Base-by-base conservation (phyloP, 1,140 invertebrate species). In the Wasmannia auropunctata region DNA sequence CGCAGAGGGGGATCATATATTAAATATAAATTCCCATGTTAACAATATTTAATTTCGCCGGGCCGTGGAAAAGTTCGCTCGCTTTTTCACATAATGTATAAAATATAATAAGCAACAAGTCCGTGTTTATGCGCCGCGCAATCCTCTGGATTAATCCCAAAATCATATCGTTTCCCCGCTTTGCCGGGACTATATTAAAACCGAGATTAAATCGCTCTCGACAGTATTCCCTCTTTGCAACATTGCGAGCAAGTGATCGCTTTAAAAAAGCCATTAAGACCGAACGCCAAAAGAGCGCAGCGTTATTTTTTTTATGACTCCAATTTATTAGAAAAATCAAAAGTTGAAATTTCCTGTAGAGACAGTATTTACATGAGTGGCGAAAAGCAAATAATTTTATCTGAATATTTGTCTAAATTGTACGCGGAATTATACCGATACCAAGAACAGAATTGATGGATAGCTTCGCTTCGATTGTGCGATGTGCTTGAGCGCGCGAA, bases 71-170 rank as follows among this genome's bases (percentile, higher is more conserved):
- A 74, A 37, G 51, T 40, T 74, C 8, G 34, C 51, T 74, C 67
- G 28, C 16, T 70, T n/a, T 46, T 56, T 56, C 51, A 58, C 7
- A 4, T 58, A 58, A 74, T n/a, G n/a, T n/a, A n/a, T n/a, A 34
- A 72, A 54, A 54, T 37, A 37, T 40, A 40, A 74, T 25, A 56
- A 28, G 70, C 70, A 74, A 56, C 70, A 58, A 74, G 70, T 74
- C 6, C 31, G 22, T 40, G 7, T 40, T 56, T 74, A 22, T 54
- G 22, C n/a, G 16, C 19, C 46, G 14, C n/a, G 31, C 10, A 11
- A 54, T 54, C 8, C 51, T 74, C 51, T 56, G 51, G 31, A 74
- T 74, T 74, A 56, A 74, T 74, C 14, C n/a, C 34, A 74, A 74
- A 74, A 74, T 74, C 31, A 54, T 74, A 37, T 34, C 19, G 69